phyloP scores from a whole-genome alignment of 2,113 vertebrate species.

The Sturnus vulgaris region DNA sequence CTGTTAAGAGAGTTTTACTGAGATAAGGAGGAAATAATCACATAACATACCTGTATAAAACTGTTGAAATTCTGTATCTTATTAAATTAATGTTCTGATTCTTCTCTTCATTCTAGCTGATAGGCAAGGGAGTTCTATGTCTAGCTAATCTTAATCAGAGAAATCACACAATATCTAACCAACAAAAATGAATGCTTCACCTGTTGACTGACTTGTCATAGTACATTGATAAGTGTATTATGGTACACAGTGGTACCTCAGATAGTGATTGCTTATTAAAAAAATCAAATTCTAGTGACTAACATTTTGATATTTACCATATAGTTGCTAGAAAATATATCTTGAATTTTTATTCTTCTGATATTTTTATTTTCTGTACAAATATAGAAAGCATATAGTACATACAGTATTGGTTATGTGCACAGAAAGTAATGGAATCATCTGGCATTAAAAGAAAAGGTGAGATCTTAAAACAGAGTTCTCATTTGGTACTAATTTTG shows the following conservation, averaged over 20 bases:
- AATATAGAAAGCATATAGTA: background rate
- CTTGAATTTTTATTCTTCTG: background rate
- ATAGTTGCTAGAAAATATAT: background rate
- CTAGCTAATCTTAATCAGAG: background rate
- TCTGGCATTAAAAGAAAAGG: background rate
- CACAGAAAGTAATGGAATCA: background rate
- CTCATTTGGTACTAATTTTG: background rate
- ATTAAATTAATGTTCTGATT: background rate
- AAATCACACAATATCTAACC: background rate
- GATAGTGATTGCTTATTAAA: background rate
- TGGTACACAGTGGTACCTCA: background rate
- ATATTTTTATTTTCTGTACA: background rate
- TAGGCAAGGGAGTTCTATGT: background rate
- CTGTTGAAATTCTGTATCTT: background rate
- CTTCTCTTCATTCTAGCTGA: background rate
- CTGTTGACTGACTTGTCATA: background rate
- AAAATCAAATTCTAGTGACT: background rate
- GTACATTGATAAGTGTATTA: background rate
- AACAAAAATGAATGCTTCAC: background rate
- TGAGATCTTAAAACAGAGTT: background rate
- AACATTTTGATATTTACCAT: background rate
- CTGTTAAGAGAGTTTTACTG: background rate
- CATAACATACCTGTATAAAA: background rate
- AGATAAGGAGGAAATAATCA: background rate
- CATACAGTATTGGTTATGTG: accelerated